Percentiles rank a stretch among this genome's conserved stretches.
Conservation (phyloP, 2,888 invertebrate species). For the Eupithecia tripunctaria region DNA sequence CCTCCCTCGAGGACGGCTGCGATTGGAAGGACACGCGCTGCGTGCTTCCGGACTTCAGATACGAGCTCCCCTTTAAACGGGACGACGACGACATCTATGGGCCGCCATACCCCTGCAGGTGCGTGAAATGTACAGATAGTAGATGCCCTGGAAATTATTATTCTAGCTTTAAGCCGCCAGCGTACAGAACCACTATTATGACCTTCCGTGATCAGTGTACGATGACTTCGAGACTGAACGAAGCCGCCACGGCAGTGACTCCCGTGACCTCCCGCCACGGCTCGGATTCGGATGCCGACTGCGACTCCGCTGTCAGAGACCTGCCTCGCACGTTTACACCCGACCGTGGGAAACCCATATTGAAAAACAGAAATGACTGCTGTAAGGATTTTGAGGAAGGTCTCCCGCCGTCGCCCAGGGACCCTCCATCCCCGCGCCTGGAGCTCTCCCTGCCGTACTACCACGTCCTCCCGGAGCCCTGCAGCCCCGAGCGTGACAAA, state of each 20-base stretch:
- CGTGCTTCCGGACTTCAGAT: background rate
- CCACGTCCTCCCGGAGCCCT: background rate
- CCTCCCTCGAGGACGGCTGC: constrained; percentile 39
- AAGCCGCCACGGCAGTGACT: constrained; percentile 54
- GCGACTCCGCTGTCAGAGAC: constrained; percentile 45
- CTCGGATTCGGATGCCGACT: constrained; percentile 40
- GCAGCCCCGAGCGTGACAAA: background rate
- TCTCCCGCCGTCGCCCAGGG: background rate
- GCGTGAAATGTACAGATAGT: constrained; percentile 15
- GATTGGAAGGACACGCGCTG: background rate
- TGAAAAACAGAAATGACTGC: background rate
- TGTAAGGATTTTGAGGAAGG: background rate
- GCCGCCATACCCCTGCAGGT: background rate
- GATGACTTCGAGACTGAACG: constrained; percentile 64
- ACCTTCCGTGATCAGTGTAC: constrained; percentile 62
- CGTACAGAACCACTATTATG: constrained; percentile 61
- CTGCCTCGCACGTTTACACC: constrained; percentile 23
- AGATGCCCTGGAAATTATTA: background rate
- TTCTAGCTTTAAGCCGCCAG: background rate
- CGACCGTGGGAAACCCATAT: background rate
- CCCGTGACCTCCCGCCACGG: constrained; percentile 38
- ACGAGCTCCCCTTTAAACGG: background rate
- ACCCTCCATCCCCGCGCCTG: background rate
- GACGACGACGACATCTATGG: background rate
- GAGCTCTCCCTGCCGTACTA: background rate